Evolutionary conservation across 2,888 invertebrate species (phyloP), one percentile per base, ranked within the genome.

Genomic region (Andrena bicolor): DNA sequence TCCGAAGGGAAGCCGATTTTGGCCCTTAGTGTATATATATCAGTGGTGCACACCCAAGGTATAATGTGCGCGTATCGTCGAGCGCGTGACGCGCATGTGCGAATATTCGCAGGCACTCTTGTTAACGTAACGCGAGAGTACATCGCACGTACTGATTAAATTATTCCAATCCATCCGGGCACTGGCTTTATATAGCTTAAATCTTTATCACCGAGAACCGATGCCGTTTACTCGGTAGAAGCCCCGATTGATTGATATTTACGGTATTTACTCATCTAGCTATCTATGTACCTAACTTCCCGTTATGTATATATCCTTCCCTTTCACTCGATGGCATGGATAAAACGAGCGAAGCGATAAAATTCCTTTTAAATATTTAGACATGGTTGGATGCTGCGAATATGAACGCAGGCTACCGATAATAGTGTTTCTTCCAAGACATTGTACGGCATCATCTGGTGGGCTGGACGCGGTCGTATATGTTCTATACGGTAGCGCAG

Each of bases 61-160:
- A 79, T 79, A 80, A 79, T 23, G 16, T 49, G 32, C 77, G 79
- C 78, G 51, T 49, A 30, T 30, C 28, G 53, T 28, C 20, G 28
- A 32, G 30, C 8, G 20, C 20, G 49, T 48, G 20, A 48, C 60
- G 48, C 61, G 60, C 65, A 41, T 65, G 69, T 48, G 32, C 77
- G 60, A 82, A 82, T 73, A 73, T 82, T 70, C 77, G 82, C 83
- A 83, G 83, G 83, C 83, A 83, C 83, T 82, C 78, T 82, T 83
- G 69, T 73, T 49, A 73, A 82, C 61, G 66, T 63, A 73, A 80
- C 73, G 80, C 35, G 66, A 56, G 56, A 66, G 30, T 80, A 80
- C 48, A 68, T 80, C 63, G 66, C 68, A 66, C 72, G 66, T 64
- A 66, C n/a, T 10, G 51, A 26, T 77, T 32, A 48, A n/a, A 77